Conservation (phyloP, 2,888 invertebrate genomes). For the Bimastos eiseni region DNA sequence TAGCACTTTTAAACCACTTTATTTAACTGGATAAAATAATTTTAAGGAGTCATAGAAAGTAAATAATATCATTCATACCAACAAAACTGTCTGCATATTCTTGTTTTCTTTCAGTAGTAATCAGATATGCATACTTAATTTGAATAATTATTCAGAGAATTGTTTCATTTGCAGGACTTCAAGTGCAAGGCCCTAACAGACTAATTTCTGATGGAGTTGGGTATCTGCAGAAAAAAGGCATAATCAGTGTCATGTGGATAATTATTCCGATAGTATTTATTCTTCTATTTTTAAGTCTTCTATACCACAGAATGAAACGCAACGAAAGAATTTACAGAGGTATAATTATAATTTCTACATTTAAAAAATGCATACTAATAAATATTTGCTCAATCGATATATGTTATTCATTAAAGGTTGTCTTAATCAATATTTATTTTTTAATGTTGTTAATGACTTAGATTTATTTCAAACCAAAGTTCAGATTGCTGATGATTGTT, state of each 20-base stretch:
- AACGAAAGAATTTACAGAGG: background rate
- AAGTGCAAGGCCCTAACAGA: background rate
- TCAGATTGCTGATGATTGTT: too few relatives aligned
- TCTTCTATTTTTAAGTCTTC: background rate
- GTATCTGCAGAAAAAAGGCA: background rate
- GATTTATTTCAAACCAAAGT: too few relatives aligned
- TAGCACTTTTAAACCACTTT: too few relatives aligned
- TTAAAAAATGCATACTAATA: background rate
- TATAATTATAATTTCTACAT: background rate
- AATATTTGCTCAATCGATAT: too few relatives aligned
- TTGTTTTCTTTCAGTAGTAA: background rate
- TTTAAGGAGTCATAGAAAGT: background rate
- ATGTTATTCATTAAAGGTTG: too few relatives aligned
- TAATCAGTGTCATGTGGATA: background rate
- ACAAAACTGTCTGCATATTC: background rate
- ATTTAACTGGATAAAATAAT: too few relatives aligned
- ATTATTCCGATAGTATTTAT: background rate
- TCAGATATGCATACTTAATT: background rate
- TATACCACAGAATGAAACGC: background rate
- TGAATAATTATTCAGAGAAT: background rate
- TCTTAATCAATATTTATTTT: too few relatives aligned
- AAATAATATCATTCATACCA: background rate
- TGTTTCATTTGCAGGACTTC: background rate
- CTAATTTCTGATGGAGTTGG: background rate
- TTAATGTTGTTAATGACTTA: too few relatives aligned